Evolutionary conservation across 1,140 invertebrate species (phyloP).

Genomic region (Samia ricini): DNA sequence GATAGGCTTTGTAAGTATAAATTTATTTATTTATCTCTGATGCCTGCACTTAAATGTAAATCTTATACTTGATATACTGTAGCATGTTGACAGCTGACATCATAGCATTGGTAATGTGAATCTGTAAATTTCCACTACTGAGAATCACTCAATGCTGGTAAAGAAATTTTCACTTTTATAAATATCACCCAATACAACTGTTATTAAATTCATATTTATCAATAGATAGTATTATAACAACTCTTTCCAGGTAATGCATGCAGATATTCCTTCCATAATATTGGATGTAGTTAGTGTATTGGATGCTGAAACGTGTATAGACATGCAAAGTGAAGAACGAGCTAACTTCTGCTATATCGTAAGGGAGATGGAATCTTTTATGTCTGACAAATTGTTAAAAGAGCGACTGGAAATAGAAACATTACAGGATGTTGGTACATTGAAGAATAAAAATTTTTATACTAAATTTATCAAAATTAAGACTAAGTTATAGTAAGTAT

Average conservation of each 20-base stretch:
- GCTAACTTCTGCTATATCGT: conserved; percentile 87
- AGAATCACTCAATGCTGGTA: no score
- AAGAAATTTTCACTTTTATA: not conserved
- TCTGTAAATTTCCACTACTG: no score
- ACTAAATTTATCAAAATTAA: conserved; percentile 99
- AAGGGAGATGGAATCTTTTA: conserved; percentile 87
- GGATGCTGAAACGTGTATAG: conserved; percentile 85
- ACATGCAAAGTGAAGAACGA: conserved; percentile 82
- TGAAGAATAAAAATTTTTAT: conserved; percentile 95
- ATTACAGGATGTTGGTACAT: conserved; percentile 92
- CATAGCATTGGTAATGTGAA: no score
- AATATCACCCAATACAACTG: not conserved
- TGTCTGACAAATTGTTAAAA: conserved; percentile 92
- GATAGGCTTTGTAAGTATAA: no score
- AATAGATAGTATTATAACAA: not conserved
- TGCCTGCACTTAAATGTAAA: no score
- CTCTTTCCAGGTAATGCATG: conserved; percentile 81
- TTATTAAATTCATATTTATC: not conserved
- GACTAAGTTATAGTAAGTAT: conserved; percentile 97
- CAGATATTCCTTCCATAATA: conserved; percentile 86
- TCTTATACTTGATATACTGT: no score
- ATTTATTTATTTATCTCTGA: no score
- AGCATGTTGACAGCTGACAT: no score
- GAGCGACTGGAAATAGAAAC: conserved; percentile 96
- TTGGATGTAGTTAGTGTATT: conserved; percentile 88